Base-by-base conservation (phyloP, 53 echinoderm and acorn worm genomes). In the Luidia sarsii region DNA sequence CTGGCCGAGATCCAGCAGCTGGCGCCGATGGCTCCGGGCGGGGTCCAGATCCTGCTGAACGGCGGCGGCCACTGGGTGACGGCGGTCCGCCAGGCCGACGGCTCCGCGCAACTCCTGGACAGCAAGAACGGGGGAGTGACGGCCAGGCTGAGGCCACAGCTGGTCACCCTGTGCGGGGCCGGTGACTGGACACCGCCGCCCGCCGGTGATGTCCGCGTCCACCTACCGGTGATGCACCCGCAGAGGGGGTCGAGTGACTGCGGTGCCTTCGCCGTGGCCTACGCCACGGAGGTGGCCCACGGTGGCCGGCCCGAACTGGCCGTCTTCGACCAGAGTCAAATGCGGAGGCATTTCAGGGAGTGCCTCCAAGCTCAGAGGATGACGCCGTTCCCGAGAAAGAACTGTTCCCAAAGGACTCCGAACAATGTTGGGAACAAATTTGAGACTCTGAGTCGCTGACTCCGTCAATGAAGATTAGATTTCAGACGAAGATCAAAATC, bases 1-100 rank as follows among this genome's bases (percentile, higher is more conserved):
- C 60, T 83, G 5, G 70, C 55, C 25, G 71, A 71, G 35, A 71
- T 48, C 39, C 30, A 71, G 48, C 60, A 71, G 70, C 68, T 83
- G 20, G 46, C 61, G 34, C 25, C 60, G 15, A 70, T 59, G 61
- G 48, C 70, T 10, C 35, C 80, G 48, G 77, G 61, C 61, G 77
- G 77, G 29, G 63, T 70, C 8, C 83, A 83, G 38, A 32, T 83
- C 50, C 33, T 83, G 60, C 24, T 60, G 46, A 63, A 50, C 60
- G 51, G 71, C 9, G 83, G 83, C 19, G 71, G 71, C 15, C 83
- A 83, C 48, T 83, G 83, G 83, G 61, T 83, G 48, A 71, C 83
- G 2, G 62, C 83, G 2, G 63, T 83, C 61, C 45, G 61, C 30
- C 30, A 55, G 57, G 48, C 59, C 34, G 46, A 77, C 77, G 61